Conservation (phyloP, 2,797 vertebrate genomes). For the Sebastes cheni region DNA sequence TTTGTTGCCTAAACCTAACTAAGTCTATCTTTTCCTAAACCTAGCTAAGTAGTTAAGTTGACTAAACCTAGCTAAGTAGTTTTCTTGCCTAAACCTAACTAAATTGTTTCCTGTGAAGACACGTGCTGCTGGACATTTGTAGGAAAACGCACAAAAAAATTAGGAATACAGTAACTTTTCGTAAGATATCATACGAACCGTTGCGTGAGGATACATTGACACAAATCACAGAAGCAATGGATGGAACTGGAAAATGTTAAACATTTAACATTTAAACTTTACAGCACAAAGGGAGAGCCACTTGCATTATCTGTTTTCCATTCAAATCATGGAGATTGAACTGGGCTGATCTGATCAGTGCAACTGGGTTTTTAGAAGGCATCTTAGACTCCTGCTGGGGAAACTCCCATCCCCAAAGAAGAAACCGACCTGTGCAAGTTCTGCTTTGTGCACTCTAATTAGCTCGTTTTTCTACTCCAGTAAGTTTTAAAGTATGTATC, state of each 20-base stretch:
- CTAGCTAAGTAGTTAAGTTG: too few relatives aligned
- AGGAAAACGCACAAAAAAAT: not conserved
- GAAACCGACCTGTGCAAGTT: conserved; percentile 1
- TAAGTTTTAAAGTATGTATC: conserved; percentile 1
- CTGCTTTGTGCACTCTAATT: conserved; percentile 7
- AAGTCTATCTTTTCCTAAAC: too few relatives aligned
- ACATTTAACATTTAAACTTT: not conserved
- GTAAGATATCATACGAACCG: too few relatives aligned
- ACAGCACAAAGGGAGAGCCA: not conserved
- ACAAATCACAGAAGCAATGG: not conserved
- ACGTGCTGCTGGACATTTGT: not conserved
- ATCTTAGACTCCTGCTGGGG: not conserved
- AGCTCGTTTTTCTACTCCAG: conserved; percentile 8
- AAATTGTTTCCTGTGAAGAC: not conserved
- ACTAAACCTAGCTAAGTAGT: too few relatives aligned
- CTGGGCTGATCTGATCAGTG: not conserved
- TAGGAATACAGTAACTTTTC: too few relatives aligned
- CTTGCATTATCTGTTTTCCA: fast-evolving
- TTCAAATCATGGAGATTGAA: not conserved
- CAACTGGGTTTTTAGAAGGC: conserved; percentile 12
- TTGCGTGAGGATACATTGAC: not conserved
- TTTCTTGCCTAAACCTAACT: not conserved
- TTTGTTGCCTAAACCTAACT: too few relatives aligned
- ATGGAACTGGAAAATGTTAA: not conserved
- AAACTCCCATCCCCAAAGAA: not conserved